phyloP scores from a whole-genome alignment of 2,888 invertebrate genomes.

The Exocentrus adspersus region DNA sequence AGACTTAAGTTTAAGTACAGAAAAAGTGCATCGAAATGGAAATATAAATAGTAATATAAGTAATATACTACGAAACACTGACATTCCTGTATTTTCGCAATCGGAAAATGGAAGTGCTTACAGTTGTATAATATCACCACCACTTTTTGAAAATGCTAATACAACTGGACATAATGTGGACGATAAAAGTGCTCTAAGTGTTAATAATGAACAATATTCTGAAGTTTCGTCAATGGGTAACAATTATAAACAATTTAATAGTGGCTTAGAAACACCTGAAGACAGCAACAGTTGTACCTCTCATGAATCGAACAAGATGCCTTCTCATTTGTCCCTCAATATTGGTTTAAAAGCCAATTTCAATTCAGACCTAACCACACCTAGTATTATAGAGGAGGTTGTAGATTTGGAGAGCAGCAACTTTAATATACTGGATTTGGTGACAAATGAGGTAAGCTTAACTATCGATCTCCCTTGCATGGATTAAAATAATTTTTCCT shows the following conservation, averaged over 20 bases:
- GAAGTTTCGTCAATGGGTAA: constrained; percentile 40
- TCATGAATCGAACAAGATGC: neutral
- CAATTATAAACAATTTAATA: constrained; percentile 12
- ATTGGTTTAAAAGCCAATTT: constrained; percentile 30
- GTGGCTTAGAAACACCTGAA: constrained; percentile 33
- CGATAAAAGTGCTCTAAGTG: constrained; percentile 47
- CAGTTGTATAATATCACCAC: constrained; percentile 20
- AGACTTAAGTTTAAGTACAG: constrained; percentile 10
- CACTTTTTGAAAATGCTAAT: constrained; percentile 19
- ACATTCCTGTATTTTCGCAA: constrained; percentile 15
- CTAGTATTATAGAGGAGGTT: constrained; percentile 63
- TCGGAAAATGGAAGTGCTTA: constrained; percentile 20
- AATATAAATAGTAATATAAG: constrained; percentile 32
- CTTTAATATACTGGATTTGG: constrained; percentile 59
- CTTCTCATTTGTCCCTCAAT: constrained; percentile 17
- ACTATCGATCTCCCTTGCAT: no score
- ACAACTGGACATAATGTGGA: constrained; percentile 30
- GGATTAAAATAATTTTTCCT: no score
- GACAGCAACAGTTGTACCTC: constrained; percentile 39
- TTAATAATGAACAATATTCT: constrained; percentile 44
- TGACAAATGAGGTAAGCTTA: constrained; percentile 54
- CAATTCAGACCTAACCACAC: constrained; percentile 51
- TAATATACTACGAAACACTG: constrained; percentile 27
- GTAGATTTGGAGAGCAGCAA: constrained; percentile 53
- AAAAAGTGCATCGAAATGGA: constrained; percentile 14